Evolutionary conservation across 2,113 vertebrate genomes (phyloP), one percentile per base, ranked within the genome.

Genomic region (Microcebus lehilahytsara): DNA sequence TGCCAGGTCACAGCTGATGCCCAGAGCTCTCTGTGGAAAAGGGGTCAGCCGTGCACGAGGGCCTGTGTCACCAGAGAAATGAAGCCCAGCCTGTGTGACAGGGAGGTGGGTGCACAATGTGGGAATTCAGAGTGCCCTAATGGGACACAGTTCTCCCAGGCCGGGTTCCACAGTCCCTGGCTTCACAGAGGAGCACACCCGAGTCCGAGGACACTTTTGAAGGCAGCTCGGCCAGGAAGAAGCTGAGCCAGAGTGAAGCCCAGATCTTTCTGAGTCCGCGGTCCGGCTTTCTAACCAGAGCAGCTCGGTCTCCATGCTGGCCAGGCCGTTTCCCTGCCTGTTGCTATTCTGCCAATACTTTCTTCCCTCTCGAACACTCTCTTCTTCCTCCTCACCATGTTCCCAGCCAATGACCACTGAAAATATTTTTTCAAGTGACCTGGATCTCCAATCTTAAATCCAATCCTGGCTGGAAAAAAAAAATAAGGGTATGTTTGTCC

Each of bases 321-420:
- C 19, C 6, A 0, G 11, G 9, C 69, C 10, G 11, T 88, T 49
- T n/a, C n/a, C 17, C 37, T 13, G 32, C 32, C 2, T 13, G 11
- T 9, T 51, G 40, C 20, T 69, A 0, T 46, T 17, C 19, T 58
- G 20, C 25, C 37, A 4, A 34, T 2, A 32, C 49, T 49, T 51
- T 32, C 30, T 46, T 23, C 22, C 58, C 22, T 32, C 20, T 58
- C 58, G n/a, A 8, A 66, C 32, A 42, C 19, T 5, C 34, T 25
- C 58, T 66, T 17, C 46, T 42, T 77, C 60, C 34, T 62, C 58
- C 62, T 89, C 16, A 51, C 30, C 34, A 23, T 2, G 7, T 56
- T 81, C 49, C 17, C 49, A 58, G 78, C 23, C 56, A n/a, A 56
- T 6, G 19, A 16, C 17, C 17, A 67, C 25, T 49, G 22, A 51